Percentiles rank a stretch among this genome's conserved stretches.
Evolutionary conservation across 2,113 vertebrate species (phyloP).

Genomic region (Piaya cayana): DNA sequence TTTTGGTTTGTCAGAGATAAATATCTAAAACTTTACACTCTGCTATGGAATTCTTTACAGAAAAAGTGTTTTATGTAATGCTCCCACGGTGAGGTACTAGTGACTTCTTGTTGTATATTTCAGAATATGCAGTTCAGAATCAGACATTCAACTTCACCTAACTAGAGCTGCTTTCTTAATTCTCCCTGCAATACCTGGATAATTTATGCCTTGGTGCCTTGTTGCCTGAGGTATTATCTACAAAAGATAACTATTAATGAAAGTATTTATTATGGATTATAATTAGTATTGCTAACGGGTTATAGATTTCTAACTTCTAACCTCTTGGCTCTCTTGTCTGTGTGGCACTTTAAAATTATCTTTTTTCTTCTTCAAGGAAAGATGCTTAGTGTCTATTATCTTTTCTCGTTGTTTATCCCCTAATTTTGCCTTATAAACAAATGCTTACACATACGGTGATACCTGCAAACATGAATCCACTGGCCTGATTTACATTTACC

Average conservation of each 20-base stretch:
- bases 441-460: background rate
- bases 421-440: background rate
- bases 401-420: background rate
- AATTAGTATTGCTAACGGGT: background rate
- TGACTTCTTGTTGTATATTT: background rate
- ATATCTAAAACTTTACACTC: background rate
- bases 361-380: too few relatives aligned
- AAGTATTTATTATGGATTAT: background rate
- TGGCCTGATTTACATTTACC: background rate
- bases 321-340: background rate
- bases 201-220: background rate
- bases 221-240: background rate
- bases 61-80: background rate
- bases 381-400: background rate
- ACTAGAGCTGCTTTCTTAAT: background rate
- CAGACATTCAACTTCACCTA: background rate
- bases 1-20: background rate
- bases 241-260: background rate
- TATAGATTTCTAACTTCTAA: background rate
- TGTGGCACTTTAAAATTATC: background rate
- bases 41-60: background rate
- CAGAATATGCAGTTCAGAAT: background rate
- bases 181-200: background rate
- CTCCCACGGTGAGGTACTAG: background rate
- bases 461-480: background rate